Evolutionary conservation across 1,140 invertebrate species (phyloP).

Genomic region (Elysia chlorotica): DNA sequence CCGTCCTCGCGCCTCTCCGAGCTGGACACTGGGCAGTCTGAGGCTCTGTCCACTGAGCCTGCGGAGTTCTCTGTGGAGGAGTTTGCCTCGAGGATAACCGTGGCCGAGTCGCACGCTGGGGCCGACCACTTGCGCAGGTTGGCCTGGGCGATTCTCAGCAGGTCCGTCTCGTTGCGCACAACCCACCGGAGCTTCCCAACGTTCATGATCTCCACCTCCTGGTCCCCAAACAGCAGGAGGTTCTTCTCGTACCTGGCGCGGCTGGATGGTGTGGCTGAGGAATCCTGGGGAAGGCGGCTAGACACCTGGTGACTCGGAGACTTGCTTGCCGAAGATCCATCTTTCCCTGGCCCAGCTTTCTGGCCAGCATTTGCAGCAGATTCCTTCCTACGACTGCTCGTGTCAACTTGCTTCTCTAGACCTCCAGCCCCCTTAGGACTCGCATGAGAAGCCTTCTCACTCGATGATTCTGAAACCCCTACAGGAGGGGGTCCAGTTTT

Average conservation of each 20-base stretch:
- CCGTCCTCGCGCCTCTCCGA: conserved; percentile 11
- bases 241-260: conserved; percentile 51
- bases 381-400: neutral
- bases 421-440: neutral
- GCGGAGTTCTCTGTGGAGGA: conserved; percentile 6
- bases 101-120: conserved; percentile 14
- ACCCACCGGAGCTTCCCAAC: conserved; percentile 56
- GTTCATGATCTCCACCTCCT: conserved; percentile 55
- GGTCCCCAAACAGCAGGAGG: conserved; percentile 50
- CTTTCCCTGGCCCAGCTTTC: no score
- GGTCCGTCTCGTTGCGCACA: conserved; percentile 51
- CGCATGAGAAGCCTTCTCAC: neutral
- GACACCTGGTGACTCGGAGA: neutral
- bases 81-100: conserved; percentile 16
- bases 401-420: conserved; percentile 5
- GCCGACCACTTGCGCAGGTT: conserved; percentile 15
- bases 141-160: conserved; percentile 25
- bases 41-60: neutral
- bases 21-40: conserved; percentile 18
- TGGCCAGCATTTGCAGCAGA: no score
- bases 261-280: conserved; percentile 22
- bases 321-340: neutral
- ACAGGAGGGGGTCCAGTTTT: neutral
- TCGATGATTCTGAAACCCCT: no score
- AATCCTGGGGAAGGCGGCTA: neutral